phyloP scores from a whole-genome alignment of 2,888 invertebrate genomes.

The Lymantria dispar region DNA sequence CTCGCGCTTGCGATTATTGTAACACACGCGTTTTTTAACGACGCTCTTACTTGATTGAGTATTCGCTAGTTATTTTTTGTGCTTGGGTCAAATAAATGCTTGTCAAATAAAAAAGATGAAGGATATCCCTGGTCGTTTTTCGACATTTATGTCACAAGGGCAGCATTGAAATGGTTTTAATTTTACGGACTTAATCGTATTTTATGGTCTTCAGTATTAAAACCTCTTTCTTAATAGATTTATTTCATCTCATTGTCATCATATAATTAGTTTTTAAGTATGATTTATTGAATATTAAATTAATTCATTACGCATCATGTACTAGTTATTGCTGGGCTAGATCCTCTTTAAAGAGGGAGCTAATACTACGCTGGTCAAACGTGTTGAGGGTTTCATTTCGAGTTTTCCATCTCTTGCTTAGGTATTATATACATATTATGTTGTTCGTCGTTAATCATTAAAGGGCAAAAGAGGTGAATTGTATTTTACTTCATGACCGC shows the following conservation, averaged over 20 bases:
- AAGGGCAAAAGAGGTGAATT: too few species aligned
- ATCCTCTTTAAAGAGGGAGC: too few species aligned
- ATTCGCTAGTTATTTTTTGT: slow-evolving; percentile 10
- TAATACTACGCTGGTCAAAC: too few species aligned
- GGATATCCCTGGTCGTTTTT: slow-evolving; percentile 4
- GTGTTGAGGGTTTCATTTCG: too few species aligned
- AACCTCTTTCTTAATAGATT: background rate
- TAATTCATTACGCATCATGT: too few species aligned
- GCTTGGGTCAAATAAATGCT: slow-evolving; percentile 11
- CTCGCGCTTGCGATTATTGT: slow-evolving; percentile 61
- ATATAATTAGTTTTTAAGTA: background rate
- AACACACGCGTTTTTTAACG: slow-evolving; percentile 68
- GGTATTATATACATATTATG: too few species aligned
- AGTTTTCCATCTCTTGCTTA: too few species aligned
- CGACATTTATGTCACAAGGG: slow-evolving; percentile 7
- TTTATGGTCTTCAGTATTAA: slow-evolving; percentile 2
- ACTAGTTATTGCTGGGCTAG: too few species aligned
- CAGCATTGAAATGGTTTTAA: slow-evolving; percentile 8
- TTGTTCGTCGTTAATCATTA: too few species aligned
- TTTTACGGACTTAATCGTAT: slow-evolving; percentile 12
- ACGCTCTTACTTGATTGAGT: slow-evolving; percentile 62
- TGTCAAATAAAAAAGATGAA: slow-evolving; percentile 13
- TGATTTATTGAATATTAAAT: too few species aligned
- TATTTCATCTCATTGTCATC: background rate
- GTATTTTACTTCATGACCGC: too few species aligned